Percentiles rank a stretch among this genome's conserved stretches.
Evolutionary conservation across 2,113 vertebrate genomes (phyloP).

Genomic region (Phocoena phocoena): DNA sequence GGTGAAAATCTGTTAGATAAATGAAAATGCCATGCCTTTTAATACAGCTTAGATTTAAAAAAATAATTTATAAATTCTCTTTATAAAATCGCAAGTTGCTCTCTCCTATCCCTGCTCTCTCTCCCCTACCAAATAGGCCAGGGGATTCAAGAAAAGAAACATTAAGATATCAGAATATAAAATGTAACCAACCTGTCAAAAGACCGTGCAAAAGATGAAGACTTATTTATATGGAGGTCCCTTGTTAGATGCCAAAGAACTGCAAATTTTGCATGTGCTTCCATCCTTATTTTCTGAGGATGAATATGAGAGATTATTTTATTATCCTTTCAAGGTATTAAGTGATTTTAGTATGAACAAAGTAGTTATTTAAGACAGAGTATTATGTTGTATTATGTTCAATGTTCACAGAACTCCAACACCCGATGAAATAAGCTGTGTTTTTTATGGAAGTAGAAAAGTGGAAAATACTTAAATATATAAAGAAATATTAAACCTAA

Average conservation of each 20-base stretch:
- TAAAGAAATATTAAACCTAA: conserved; percentile 15
- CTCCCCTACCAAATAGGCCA: background rate
- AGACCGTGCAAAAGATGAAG: conserved; percentile 95
- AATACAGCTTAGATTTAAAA: background rate
- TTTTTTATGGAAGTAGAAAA: conserved; percentile 38
- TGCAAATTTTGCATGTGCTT: conserved; percentile 97
- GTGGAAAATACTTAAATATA: conserved; percentile 29
- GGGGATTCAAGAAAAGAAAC: background rate
- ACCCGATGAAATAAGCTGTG: background rate
- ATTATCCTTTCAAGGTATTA: conserved; percentile 33
- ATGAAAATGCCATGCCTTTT: conserved; percentile 2
- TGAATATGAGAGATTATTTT: conserved; percentile 62
- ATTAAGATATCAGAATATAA: conserved; percentile 24
- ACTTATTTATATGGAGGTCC: conserved; percentile 97
- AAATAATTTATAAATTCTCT: background rate
- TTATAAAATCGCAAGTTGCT: conserved; percentile 4
- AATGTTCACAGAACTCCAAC: background rate
- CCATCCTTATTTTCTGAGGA: conserved; percentile 92
- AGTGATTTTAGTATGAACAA: conserved; percentile 46
- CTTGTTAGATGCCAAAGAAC: conserved; percentile 98
- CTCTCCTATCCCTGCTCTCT: background rate
- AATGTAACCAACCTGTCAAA: conserved; percentile 94
- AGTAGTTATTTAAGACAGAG: background rate
- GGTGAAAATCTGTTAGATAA: background rate
- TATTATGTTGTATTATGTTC: background rate